A percentile compares a stretch with the other conserved stretches of the same genome.
Conservation (phyloP, 2,113 vertebrate genomes). For the Cavia aperea region DNA sequence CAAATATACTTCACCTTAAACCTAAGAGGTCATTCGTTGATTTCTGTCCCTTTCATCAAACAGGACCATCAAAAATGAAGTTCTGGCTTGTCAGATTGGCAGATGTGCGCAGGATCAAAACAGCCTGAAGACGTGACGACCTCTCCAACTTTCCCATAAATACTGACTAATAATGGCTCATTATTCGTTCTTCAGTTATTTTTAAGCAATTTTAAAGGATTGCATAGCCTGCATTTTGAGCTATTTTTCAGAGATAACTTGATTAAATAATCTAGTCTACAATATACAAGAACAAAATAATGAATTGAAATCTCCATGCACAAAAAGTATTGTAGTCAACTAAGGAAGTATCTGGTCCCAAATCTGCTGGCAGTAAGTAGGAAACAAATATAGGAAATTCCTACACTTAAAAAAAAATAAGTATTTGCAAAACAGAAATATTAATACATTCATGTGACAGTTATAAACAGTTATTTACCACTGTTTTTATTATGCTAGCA, state of each 20-base stretch:
- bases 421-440: conserved; percentile 16
- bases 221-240: neutral
- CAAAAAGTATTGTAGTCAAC: neutral
- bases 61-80: neutral
- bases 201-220: neutral
- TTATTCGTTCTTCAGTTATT: neutral
- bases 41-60: neutral
- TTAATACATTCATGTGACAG: neutral
- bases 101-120: neutral
- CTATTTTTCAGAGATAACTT: neutral
- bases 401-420: neutral
- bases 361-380: neutral
- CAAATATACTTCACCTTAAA: neutral
- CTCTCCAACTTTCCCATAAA: neutral
- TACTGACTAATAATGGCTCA: neutral
- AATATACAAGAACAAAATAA: conserved; percentile 22
- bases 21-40: neutral
- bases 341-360: neutral
- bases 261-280: conserved; percentile 29
- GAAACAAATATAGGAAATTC: neutral
- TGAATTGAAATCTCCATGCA: conserved; percentile 17
- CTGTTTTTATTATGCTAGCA: neutral
- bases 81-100: neutral
- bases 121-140: neutral
- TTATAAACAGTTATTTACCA: conserved; percentile 31